A percentile compares a stretch with the other conserved stretches of the same genome.
Conservation (phyloP, 35 echinoderm and acorn worm species). For the Apostichopus parvimensis region DNA sequence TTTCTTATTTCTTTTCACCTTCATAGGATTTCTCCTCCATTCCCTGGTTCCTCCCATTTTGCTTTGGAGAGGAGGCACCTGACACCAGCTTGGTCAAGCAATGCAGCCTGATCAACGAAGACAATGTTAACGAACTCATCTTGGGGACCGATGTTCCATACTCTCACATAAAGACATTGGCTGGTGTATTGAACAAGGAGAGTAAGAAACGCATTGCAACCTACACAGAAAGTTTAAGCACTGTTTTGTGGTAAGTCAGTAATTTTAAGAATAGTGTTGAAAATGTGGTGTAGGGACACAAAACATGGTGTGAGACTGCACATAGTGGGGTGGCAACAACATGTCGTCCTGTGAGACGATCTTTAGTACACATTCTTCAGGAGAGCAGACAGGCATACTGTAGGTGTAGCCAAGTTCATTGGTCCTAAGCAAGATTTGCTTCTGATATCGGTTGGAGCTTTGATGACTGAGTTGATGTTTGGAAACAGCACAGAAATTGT, state of each 20-base stretch:
- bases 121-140: constrained; percentile 81
- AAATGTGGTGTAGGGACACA: no score
- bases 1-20: no score
- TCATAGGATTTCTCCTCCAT: constrained; percentile 71
- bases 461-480: no score
- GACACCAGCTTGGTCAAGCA: constrained; percentile 59
- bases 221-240: constrained; percentile 71
- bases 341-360: no score
- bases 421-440: no score
- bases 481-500: no score
- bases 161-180: constrained; percentile 67
- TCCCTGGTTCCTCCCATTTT: constrained; percentile 89
- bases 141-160: constrained; percentile 66
- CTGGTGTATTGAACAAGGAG: constrained; percentile 40
- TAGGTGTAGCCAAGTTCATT: no score
- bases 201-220: constrained; percentile 77
- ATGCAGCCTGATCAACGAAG: constrained; percentile 59
- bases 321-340: no score
- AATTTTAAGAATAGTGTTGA: background rate
- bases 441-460: no score
- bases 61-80: constrained; percentile 83
- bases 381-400: no score
- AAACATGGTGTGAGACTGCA: no score
- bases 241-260: constrained; percentile 79
- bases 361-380: no score